Conservation (phyloP, 2,113 vertebrate species). For the Parotia lawesii region DNA sequence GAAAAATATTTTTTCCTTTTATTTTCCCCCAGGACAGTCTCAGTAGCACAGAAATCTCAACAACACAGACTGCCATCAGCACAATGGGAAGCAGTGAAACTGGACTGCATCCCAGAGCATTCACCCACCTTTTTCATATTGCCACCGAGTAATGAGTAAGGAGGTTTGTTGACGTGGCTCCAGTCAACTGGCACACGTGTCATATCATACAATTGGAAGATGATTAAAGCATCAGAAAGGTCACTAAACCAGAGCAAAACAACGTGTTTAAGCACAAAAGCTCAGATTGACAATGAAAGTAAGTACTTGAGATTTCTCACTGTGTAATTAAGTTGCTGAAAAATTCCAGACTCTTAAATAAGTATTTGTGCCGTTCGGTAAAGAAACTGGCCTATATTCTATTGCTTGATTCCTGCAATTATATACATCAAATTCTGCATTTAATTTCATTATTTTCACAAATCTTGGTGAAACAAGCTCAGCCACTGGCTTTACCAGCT, state of each 20-base stretch:
- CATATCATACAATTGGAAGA: conserved; percentile 90
- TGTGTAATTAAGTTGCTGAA: neutral
- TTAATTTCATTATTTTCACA: neutral
- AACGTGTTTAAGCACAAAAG: neutral
- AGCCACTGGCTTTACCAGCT: neutral
- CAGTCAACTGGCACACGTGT: conserved; percentile 85
- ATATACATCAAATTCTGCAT: neutral
- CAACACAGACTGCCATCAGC: neutral
- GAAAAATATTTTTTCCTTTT: neutral
- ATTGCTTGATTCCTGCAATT: neutral
- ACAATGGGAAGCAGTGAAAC: neutral
- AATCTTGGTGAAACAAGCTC: neutral
- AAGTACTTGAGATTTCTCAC: neutral
- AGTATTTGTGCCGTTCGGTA: fast-evolving
- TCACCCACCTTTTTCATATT: conserved; percentile 93
- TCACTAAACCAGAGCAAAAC: conserved; percentile 73
- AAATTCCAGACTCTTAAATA: neutral
- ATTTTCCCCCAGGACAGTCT: neutral
- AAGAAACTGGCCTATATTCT: neutral
- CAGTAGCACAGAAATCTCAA: neutral
- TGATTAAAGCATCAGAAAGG: conserved; percentile 77
- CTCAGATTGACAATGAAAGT: neutral
- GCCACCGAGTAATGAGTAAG: conserved; percentile 83
- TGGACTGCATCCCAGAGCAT: neutral
- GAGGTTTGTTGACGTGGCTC: conserved; percentile 87